These are phyloP conservation scores for Choristoneura rosaceana DNA, from an alignment of 2,888 invertebrate genomes.

Conservation along the genomic window DNA sequence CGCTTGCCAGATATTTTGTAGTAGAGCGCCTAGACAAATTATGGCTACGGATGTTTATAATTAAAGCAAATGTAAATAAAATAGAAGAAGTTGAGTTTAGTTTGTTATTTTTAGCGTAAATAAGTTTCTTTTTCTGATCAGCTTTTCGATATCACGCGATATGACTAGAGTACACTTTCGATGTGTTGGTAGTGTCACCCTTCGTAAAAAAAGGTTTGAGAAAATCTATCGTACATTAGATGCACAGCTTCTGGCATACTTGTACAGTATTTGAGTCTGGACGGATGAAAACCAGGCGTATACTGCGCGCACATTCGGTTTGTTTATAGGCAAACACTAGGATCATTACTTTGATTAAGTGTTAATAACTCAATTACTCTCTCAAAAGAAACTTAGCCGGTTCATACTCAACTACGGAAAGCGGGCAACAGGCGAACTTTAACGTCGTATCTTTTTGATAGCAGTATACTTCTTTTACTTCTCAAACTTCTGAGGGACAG, in stretches of 20 bases:
- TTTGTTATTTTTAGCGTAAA: conserved; percentile 16
- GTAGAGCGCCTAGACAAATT: conserved; percentile 29
- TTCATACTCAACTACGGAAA: not conserved
- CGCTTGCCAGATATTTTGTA: conserved; percentile 28
- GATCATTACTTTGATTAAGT: conserved; percentile 10
- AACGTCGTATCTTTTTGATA: not conserved
- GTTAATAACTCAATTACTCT: conserved; percentile 6
- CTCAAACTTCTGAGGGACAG: too few relatives aligned
- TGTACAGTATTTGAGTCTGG: not conserved
- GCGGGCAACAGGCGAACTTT: not conserved
- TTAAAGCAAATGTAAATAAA: conserved; percentile 30
- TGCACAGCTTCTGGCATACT: not conserved
- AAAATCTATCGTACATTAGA: not conserved
- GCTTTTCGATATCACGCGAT: not conserved
- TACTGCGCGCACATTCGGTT: not conserved
- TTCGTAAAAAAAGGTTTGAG: not conserved
- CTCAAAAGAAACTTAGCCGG: not conserved
- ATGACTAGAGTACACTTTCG: not conserved
- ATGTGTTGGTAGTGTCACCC: not conserved
- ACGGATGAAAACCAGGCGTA: conserved; percentile 5
- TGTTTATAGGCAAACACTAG: conserved; percentile 12
- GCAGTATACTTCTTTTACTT: too few relatives aligned
- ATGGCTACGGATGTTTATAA: conserved; percentile 38
- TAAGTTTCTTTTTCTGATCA: not conserved
- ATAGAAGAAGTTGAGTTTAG: conserved; percentile 24